Conservation (phyloP, 1,140 invertebrate species). For the Drosophila mayri region DNA sequence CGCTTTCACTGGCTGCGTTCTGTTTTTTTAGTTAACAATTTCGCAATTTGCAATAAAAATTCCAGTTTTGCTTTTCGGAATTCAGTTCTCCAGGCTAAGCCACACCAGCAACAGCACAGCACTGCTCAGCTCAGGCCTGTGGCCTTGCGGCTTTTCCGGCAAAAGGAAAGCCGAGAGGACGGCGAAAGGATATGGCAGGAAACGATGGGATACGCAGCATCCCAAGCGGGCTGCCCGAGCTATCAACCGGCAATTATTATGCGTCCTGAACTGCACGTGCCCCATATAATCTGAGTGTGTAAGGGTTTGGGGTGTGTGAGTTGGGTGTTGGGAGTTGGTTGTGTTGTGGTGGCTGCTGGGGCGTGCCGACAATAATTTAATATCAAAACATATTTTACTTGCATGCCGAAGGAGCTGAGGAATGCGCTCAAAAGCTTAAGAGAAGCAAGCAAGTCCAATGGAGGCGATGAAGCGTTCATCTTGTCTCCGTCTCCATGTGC, state of each 20-base stretch:
- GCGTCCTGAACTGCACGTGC: constrained; percentile 58
- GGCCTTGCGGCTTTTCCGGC: constrained; percentile 53
- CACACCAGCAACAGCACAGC: constrained; percentile 8
- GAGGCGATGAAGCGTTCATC: constrained; percentile 51
- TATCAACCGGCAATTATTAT: constrained; percentile 80
- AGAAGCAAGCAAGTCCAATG: constrained; percentile 51
- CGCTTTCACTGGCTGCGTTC: constrained; percentile 37
- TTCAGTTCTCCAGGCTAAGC: constrained; percentile 54
- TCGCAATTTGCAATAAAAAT: constrained; percentile 84
- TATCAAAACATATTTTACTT: constrained; percentile 83
- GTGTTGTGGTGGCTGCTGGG: constrained; percentile 25
- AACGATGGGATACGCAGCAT: constrained; percentile 51
- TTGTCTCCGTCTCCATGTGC: constrained; percentile 12
- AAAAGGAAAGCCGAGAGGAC: constrained; percentile 27
- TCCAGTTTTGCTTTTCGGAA: constrained; percentile 81
- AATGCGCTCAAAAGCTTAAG: constrained; percentile 64
- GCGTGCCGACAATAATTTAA: constrained; percentile 80
- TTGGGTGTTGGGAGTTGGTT: neutral
- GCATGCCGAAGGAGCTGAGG: constrained; percentile 75
- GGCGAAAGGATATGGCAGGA: constrained; percentile 15
- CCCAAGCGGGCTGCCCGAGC: constrained; percentile 33
- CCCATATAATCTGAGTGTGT: constrained; percentile 32
- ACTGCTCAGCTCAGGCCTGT: constrained; percentile 25
- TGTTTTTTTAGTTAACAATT: constrained; percentile 77
- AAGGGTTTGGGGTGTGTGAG: neutral